Evolutionary conservation across 2,797 vertebrate species (phyloP).

Genomic region (Odontamblyopus lacepedii): DNA sequence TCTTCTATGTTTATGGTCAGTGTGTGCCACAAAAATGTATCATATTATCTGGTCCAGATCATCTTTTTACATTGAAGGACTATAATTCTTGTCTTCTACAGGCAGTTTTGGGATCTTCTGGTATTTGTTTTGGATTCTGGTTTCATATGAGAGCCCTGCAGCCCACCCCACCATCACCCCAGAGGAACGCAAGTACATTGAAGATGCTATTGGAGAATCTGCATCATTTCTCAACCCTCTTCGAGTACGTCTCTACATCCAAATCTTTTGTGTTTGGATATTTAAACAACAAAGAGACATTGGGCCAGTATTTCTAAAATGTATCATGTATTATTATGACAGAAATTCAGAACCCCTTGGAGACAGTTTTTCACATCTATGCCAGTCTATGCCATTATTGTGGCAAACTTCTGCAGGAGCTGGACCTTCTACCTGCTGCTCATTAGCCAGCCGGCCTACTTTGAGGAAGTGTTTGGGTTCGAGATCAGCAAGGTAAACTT

Average conservation of each 20-base stretch:
- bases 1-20: constrained; percentile 93
- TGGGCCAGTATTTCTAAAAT: not conserved
- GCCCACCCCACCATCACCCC: constrained; percentile 89
- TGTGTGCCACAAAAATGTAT: too few species aligned
- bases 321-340: not conserved
- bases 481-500: constrained; percentile 92
- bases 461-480: constrained; percentile 92
- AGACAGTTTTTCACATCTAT: constrained; percentile 90
- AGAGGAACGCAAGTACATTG: constrained; percentile 89
- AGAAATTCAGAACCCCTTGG: constrained; percentile 94
- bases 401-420: constrained; percentile 93
- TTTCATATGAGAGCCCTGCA: constrained; percentile 91
- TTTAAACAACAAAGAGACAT: not conserved
- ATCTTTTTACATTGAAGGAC: not conserved
- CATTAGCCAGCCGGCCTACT: constrained; percentile 93
- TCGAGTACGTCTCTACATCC: constrained; percentile 76
- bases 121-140: constrained; percentile 92
- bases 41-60: too few species aligned
- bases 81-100: constrained; percentile 39
- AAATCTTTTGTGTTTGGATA: not conserved
- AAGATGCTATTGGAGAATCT: constrained; percentile 87
- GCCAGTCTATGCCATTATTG: constrained; percentile 93
- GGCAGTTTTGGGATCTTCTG: constrained; percentile 89
- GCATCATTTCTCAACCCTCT: constrained; percentile 86
- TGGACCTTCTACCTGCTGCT: constrained; percentile 95